Base-by-base conservation (phyloP, 2,113 vertebrate species). In the Lonchura striata region DNA sequence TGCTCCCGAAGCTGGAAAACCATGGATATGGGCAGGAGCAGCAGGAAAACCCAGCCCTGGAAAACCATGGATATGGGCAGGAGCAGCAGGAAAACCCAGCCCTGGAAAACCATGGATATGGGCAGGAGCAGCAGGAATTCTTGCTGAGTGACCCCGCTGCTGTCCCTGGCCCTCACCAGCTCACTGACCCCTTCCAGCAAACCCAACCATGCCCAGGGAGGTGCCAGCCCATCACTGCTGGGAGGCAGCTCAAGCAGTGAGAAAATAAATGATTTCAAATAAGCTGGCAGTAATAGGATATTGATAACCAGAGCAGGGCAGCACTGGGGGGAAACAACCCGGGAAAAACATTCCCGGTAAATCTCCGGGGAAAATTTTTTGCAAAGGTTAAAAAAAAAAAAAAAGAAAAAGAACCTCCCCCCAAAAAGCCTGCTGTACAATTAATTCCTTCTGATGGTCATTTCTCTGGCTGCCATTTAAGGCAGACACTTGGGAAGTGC, bases 1-100 rank as follows among this genome's bases (percentile, higher is more conserved):
- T 35, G 63, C 42, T 72, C 77, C 64, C 3, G 0, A 8, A 16
- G 61, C 11, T 11, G 47, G 30, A 13, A 10, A 39, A 39, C 39
- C 49, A 4, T 0, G 20, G 49, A 6, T 3, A 2, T 0, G 1
- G 57, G 15, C 2, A 13, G 39, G 31, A 77, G n/a, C n/a, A n/a
- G n/a, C n/a, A n/a, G n/a, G n/a, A n/a, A n/a, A n/a, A n/a, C n/a
- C n/a, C 71, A 65, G 50, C 66, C 39, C 11, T 11, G 39, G 39
- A 39, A 39, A 39, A 39, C 39, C 49, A 4, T 0, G 20, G 49
- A 6, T 3, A 2, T 0, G 1, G 57, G 15, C 2, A 13, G 39
- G 31, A 77, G n/a, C n/a, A n/a, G n/a, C n/a, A n/a, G n/a, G n/a
- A n/a, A n/a, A n/a, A n/a, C n/a, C n/a, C 71, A 65, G 50, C 66